Conservation (phyloP, 1,140 invertebrate genomes). For the Camponotus pennsylvanicus region DNA sequence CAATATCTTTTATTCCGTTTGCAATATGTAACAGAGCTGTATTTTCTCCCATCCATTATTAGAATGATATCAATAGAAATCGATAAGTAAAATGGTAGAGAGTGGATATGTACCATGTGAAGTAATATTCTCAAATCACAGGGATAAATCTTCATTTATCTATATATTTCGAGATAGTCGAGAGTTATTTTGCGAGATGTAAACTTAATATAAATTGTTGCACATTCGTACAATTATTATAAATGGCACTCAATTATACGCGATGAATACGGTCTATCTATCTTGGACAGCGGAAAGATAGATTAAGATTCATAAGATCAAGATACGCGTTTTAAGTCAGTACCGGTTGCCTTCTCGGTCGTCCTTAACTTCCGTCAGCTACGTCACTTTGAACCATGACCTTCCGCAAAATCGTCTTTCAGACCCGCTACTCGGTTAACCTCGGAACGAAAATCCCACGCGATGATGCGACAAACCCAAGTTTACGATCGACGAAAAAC, state of each 20-base stretch:
- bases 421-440: background rate
- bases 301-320: conserved; percentile 33
- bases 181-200: background rate
- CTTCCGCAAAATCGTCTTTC: conserved; percentile 64
- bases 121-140: background rate
- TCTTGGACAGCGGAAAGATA: background rate
- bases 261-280: background rate
- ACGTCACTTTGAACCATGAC: conserved; percentile 72
- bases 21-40: too few relatives aligned
- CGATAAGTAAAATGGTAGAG: background rate
- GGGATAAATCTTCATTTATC: background rate
- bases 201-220: background rate
- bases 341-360: conserved; percentile 6
- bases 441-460: conserved; percentile 44
- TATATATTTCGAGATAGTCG: background rate
- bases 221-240: background rate
- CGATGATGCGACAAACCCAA: conserved; percentile 44
- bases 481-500: conserved; percentile 36
- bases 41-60: background rate
- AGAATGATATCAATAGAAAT: background rate
- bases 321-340: conserved; percentile 60
- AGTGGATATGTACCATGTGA: background rate
- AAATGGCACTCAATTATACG: background rate
- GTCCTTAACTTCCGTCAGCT: conserved; percentile 37
- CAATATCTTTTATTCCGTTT: background rate